Evolutionary conservation across 2,797 vertebrate genomes (phyloP).

Genomic region (Alcedo atthis): DNA sequence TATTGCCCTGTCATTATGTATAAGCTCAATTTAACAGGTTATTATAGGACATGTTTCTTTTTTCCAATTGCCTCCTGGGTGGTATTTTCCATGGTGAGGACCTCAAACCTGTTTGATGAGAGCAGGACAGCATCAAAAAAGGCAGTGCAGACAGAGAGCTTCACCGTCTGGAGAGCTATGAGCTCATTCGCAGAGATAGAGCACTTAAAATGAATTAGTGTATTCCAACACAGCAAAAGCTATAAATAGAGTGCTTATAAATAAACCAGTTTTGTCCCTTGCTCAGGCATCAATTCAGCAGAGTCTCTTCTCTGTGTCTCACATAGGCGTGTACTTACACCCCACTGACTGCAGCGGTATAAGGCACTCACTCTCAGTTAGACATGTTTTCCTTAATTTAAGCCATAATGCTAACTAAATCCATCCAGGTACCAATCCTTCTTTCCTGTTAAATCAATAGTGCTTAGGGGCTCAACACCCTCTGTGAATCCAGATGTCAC

Average conservation of each 20-base stretch:
- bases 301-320: background rate
- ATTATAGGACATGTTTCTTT: background rate
- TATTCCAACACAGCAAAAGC: constrained; percentile 66
- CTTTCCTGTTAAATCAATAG: background rate
- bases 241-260: constrained; percentile 68
- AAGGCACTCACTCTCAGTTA: constrained; percentile 8
- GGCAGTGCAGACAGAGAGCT: background rate
- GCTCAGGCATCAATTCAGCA: constrained; percentile 45
- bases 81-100: background rate
- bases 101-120: background rate
- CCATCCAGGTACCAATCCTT: background rate
- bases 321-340: background rate
- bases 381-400: constrained; percentile 22
- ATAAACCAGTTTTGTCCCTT: constrained; percentile 64
- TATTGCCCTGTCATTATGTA: background rate
- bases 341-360: background rate
- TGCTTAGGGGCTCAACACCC: background rate
- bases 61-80: background rate
- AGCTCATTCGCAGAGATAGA: constrained; percentile 48
- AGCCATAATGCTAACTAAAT: background rate
- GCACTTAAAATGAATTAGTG: constrained; percentile 71
- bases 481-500: background rate
- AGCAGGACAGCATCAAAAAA: background rate
- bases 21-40: background rate
- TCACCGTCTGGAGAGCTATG: constrained; percentile 35